These are phyloP conservation scores for Notothenia coriiceps DNA, from an alignment of 2,113 vertebrate species.

Conservation along the genomic window DNA sequence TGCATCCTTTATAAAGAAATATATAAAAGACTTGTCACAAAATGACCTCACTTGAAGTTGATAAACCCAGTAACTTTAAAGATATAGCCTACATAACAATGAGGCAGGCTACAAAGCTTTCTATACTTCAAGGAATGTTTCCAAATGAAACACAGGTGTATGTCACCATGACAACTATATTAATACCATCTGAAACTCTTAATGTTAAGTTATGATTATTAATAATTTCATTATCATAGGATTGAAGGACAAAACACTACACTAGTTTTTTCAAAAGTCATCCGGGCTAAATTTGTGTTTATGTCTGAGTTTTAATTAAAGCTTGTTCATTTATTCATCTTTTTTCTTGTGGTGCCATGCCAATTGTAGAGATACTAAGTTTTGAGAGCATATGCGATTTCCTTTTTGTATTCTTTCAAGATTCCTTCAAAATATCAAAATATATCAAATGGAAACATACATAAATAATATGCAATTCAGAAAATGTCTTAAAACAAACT, in stretches of 20 bases:
- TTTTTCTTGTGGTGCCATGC: neutral
- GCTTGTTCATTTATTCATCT: neutral
- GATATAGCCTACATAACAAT: too few species aligned
- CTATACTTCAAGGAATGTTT: too few species aligned
- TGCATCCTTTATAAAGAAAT: too few species aligned
- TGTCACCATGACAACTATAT: neutral
- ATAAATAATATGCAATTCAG: neutral
- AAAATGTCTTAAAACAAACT: slow-evolving; percentile 22
- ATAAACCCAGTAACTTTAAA: too few species aligned
- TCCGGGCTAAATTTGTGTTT: neutral
- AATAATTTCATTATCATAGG: too few species aligned
- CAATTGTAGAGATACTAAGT: neutral
- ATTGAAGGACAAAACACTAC: too few species aligned
- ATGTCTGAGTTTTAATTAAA: neutral
- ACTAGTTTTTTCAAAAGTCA: neutral
- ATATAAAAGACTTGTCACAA: too few species aligned
- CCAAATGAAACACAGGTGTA: too few species aligned
- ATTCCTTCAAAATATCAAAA: too few species aligned
- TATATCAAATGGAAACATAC: neutral
- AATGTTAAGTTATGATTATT: neutral
- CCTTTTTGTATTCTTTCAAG: too few species aligned
- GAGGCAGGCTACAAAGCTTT: too few species aligned
- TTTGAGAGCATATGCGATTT: neutral
- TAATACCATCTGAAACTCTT: neutral
- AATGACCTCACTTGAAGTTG: too few species aligned